These are phyloP conservation scores for Synanthedon tipuliformis DNA, from an alignment of 2,888 invertebrate genomes.

Conservation along the genomic window DNA sequence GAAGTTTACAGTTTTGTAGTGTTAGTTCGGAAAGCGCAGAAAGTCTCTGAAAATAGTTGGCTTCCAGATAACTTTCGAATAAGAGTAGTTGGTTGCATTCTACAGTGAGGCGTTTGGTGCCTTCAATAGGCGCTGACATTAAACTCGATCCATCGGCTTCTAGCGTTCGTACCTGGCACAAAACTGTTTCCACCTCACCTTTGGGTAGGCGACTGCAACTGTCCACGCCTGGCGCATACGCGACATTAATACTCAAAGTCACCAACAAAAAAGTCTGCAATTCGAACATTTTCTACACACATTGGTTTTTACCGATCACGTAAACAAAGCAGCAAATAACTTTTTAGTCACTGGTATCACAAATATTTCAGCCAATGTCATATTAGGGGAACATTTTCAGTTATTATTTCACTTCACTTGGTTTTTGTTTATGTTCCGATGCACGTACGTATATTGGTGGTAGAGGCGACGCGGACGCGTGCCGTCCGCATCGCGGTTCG, in stretches of 20 bases:
- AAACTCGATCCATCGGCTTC: conserved; percentile 77
- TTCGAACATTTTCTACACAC: conserved; percentile 64
- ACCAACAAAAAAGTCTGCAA: conserved; percentile 63
- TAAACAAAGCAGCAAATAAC: conserved; percentile 19
- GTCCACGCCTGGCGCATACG: conserved; percentile 53
- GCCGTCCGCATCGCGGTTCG: conserved; percentile 52
- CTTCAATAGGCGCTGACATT: conserved; percentile 72
- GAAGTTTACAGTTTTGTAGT: conserved; percentile 83
- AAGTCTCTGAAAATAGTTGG: conserved; percentile 79
- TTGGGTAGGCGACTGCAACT: conserved; percentile 44
- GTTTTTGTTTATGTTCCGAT: conserved; percentile 59
- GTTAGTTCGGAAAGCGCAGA: conserved; percentile 80
- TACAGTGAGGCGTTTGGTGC: conserved; percentile 78
- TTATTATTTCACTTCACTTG: conserved; percentile 38
- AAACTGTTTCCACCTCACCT: conserved; percentile 66
- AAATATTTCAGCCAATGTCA: conserved; percentile 23
- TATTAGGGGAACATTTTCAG: conserved; percentile 24
- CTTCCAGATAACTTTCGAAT: conserved; percentile 82
- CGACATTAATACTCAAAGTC: conserved; percentile 61
- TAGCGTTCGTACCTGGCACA: conserved; percentile 78
- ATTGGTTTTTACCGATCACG: conserved; percentile 41
- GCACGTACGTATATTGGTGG: conserved; percentile 33
- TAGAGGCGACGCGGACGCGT: conserved; percentile 45
- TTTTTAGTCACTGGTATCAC: conserved; percentile 14
- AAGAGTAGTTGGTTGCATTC: conserved; percentile 83